Base-by-base conservation (phyloP, 2,888 invertebrate genomes). In the Liposcelis brunnea region DNA sequence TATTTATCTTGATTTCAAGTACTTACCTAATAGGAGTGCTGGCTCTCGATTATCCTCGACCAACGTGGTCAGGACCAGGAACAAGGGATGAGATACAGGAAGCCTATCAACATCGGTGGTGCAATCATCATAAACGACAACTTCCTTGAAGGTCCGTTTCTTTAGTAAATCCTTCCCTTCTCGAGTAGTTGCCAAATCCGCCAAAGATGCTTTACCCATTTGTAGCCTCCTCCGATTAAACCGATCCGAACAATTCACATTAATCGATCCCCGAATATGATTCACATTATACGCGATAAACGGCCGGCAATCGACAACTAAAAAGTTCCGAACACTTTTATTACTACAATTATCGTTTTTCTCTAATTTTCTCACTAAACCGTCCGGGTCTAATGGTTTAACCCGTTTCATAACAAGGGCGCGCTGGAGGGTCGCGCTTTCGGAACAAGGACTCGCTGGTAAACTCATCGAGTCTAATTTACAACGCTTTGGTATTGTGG, bases 221-320 rank as follows among this genome's bases (percentile, higher is more conserved):
- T 76, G 75, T 50, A 80, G 62, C 21, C 80, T 63, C 51, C 74
- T 66, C 48, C 77, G 66, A 58, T 76, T 77, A 59, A 78, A 75
- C 40, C 78, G 66, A 58, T 80, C 79, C 31, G 75, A 71, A 57
- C 79, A 80, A 59, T 77, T 78, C 49, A 80, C 71, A 61, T 80
- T 80, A 55, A 77, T 70, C 18, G 77, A 74, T 33, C 77, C 77
- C 47, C 68, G 64, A 50, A 80, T 72, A 61, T 80, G 80, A 57
- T 72, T 72, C 51, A 72, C 67, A 59, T 80, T 79, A 64, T 74
- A 80, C 47, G 75, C 71, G 51, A 79, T 70, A 59, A 80, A 80
- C 2, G 79, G 72, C 38, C 80, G 68, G 58, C 77, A 76, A 58
- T 80, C 79, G 44, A 79, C 59, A 6, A 77, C 58, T 12, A 77